phyloP scores from a whole-genome alignment of 2,113 vertebrate species.

The Rhipidura dahli region DNA sequence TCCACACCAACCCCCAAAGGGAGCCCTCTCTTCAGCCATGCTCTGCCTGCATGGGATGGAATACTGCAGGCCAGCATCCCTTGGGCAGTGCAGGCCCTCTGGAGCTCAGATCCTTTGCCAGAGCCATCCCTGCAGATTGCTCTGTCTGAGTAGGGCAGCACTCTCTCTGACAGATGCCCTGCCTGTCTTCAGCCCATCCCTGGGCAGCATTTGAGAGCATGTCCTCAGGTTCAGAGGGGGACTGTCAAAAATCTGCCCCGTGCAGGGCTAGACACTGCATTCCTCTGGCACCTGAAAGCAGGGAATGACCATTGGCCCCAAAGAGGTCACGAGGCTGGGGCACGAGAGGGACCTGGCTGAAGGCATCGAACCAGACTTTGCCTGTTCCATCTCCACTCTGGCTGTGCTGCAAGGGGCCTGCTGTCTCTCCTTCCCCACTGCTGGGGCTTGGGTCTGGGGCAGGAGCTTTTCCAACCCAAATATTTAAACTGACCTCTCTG shows the following conservation, averaged over 20 bases:
- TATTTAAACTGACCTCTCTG: not conserved
- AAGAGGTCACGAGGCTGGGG: rapidly evolving
- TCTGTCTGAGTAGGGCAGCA: not conserved
- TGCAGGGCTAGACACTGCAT: not conserved
- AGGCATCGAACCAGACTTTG: not conserved
- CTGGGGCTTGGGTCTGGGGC: not conserved
- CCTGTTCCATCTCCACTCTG: not conserved
- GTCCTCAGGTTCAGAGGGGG: not conserved
- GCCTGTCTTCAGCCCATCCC: not conserved
- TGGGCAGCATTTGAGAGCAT: not conserved
- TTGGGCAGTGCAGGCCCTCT: not conserved
- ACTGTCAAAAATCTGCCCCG: not conserved
- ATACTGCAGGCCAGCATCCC: not conserved
- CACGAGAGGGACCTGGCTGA: not conserved
- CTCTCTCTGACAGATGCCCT: not conserved
- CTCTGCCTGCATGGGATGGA: not conserved
- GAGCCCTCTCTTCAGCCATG: not conserved
- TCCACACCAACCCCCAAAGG: not conserved
- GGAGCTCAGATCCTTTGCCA: not conserved
- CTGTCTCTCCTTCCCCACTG: not conserved
- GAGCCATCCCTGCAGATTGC: not conserved
- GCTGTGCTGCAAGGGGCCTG: not conserved
- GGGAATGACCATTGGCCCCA: not conserved
- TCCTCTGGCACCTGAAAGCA: not conserved
- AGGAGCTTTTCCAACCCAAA: not conserved